Evolutionary conservation across 2,113 vertebrate genomes (phyloP).

Genomic region (Siniperca chuatsi): DNA sequence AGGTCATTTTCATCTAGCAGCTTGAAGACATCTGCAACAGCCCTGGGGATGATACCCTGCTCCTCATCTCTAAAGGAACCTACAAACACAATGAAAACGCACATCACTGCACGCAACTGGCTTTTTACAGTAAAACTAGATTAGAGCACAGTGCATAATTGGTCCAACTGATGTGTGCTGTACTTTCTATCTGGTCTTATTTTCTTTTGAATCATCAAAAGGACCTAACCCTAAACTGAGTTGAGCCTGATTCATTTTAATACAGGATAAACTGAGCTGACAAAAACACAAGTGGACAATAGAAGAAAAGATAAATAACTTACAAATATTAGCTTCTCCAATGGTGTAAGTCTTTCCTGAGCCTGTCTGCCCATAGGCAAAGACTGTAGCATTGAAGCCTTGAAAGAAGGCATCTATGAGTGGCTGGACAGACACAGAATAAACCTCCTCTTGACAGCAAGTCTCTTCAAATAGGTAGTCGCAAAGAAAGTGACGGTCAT

Average conservation of each 20-base stretch:
- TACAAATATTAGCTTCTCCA: conserved; percentile 94
- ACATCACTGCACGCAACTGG: neutral
- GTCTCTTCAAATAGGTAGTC: conserved; percentile 89
- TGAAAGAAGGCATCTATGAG: conserved; percentile 94
- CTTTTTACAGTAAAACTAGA: neutral
- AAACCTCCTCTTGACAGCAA: conserved; percentile 89
- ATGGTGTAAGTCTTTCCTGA: conserved; percentile 97
- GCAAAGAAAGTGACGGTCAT: conserved; percentile 89
- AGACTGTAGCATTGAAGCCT: conserved; percentile 95
- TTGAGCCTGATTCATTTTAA: neutral
- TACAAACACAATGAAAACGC: conserved; percentile 64
- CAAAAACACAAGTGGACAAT: neutral
- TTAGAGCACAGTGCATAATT: neutral
- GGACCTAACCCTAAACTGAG: neutral
- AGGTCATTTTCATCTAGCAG: conserved; percentile 97
- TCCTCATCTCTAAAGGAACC: conserved; percentile 94
- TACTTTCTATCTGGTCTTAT: neutral
- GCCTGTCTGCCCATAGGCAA: conserved; percentile 96
- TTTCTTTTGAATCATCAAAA: neutral
- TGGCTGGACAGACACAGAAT: conserved; percentile 89
- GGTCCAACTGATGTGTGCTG: neutral
- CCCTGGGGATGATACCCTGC: conserved; percentile 95
- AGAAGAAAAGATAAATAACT: conserved; percentile 72
- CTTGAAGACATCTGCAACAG: conserved; percentile 95
- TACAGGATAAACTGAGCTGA: neutral